Base-by-base conservation (phyloP, 2,113 vertebrate genomes). In the Scopus umbretta region DNA sequence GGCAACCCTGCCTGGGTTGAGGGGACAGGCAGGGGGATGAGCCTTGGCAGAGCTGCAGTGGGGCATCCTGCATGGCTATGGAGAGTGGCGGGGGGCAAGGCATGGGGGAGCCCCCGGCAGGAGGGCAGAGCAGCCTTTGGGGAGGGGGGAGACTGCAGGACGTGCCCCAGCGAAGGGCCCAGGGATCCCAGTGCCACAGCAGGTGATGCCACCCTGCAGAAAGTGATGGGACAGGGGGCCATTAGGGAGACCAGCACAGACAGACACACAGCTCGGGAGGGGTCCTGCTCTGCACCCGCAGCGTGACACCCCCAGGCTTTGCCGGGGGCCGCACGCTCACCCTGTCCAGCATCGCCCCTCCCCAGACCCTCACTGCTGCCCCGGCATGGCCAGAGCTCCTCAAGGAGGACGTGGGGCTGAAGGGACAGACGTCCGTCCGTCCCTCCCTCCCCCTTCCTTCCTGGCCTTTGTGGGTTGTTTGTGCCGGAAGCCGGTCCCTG, bases 371-470 rank as follows among this genome's bases (percentile, higher is more conserved):
- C 13, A 0, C 11, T 3, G n/a, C 25, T 27, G 29, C 61, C 23
- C 80, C 5, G 1, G 43, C 23, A 16, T 0, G 0, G 30, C 34
- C 50, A 13, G 49, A 32, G 56, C 61, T 65, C 52, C 67, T 72
- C 59, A 15, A n/a, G 72, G 80, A 86, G 59, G 58, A 45, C 21
- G 1, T 11, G 56, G 55, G 72, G 34, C 50, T 23, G 47, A 59
- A 23, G 20, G 58, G 49, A 19, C 34, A 34, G 67, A 36, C 12
- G 49, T 76, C 56, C 16, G 2, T 27, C 71, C 32, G 36, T 65
- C 52, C 81, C 18, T 32, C 42, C 75, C 71, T 45, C 70, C 80
- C 16, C 32, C 45, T 96, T 96, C 94, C 96, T 96, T 95, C 92
- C 94, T 86, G 90, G 23, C 80, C 67, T 94, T 79, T 82, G 74